Evolutionary conservation across 2,888 invertebrate species (phyloP).

Genomic region (Cremastinae sp.): DNA sequence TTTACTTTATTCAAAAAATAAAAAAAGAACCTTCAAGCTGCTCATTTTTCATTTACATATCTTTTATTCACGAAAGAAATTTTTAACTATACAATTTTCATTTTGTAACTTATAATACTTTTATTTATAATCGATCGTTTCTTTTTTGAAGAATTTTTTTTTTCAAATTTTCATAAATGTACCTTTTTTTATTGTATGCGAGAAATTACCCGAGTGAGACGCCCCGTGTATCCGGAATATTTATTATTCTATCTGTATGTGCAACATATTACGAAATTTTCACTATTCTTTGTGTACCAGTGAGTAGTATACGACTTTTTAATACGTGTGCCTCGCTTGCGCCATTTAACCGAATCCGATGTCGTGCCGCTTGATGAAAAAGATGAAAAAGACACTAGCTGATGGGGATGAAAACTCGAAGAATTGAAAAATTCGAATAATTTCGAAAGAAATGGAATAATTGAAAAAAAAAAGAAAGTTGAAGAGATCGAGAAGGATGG

Average conservation of each 20-base stretch:
- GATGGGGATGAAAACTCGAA: slow-evolving; percentile 2
- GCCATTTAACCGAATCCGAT: slow-evolving; percentile 52
- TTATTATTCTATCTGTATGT: slow-evolving; percentile 40
- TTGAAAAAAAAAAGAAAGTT: slow-evolving; percentile 20
- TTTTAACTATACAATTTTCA: too few relatives aligned
- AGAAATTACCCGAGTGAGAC: slow-evolving; percentile 7
- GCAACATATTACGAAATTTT: slow-evolving; percentile 50
- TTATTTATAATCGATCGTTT: slow-evolving; percentile 1
- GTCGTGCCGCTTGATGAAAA: slow-evolving; percentile 43
- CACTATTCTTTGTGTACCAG: slow-evolving; percentile 58
- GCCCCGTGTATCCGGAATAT: neutral
- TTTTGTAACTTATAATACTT: slow-evolving; percentile 1
- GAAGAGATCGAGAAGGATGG: neutral
- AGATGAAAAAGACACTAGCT: slow-evolving; percentile 13
- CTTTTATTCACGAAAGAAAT: too few relatives aligned
- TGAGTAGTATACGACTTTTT: slow-evolving; percentile 51
- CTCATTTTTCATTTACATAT: too few relatives aligned
- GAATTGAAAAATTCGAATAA: slow-evolving; percentile 15
- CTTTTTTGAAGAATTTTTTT: neutral
- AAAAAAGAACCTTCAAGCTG: slow-evolving; percentile 22
- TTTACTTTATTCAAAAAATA: slow-evolving; percentile 49
- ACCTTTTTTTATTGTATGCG: neutral
- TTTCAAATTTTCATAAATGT: neutral
- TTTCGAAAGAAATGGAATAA: slow-evolving; percentile 12
- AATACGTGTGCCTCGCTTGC: slow-evolving; percentile 61